Evolutionary conservation across 2,113 vertebrate species (phyloP).

Genomic region (Aix galericulata): DNA sequence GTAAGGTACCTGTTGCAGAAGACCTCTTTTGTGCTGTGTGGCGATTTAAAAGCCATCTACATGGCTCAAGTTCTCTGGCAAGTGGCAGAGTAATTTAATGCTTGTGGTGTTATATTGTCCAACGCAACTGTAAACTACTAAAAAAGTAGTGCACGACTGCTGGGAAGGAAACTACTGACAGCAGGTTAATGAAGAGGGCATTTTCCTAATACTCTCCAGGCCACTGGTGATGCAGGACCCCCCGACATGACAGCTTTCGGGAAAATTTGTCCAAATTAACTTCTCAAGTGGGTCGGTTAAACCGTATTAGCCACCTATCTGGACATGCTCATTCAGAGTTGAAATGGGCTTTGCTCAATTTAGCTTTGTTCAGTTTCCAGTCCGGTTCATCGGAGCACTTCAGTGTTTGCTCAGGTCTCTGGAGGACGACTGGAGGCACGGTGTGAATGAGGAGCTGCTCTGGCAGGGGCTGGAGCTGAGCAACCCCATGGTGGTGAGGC

Average conservation of each 20-base stretch:
- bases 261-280: constrained; percentile 41
- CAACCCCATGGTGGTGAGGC: background rate
- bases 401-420: background rate
- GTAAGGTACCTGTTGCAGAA: background rate
- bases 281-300: background rate
- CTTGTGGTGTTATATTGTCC: background rate
- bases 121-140: background rate
- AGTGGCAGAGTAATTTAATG: background rate
- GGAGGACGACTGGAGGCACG: accelerated
- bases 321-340: background rate
- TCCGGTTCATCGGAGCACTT: background rate
- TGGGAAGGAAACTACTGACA: background rate
- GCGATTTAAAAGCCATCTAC: background rate
- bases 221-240: background rate
- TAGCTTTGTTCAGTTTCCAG: background rate
- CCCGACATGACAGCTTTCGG: background rate
- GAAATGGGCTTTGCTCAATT: background rate
- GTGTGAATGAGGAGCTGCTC: background rate
- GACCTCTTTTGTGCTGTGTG: background rate
- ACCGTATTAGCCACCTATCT: background rate
- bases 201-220: background rate
- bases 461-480: background rate
- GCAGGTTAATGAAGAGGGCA: background rate
- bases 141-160: background rate
- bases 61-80: background rate